phyloP scores from a whole-genome alignment of 2,797 vertebrate genomes.

The Myotis vivesi region DNA sequence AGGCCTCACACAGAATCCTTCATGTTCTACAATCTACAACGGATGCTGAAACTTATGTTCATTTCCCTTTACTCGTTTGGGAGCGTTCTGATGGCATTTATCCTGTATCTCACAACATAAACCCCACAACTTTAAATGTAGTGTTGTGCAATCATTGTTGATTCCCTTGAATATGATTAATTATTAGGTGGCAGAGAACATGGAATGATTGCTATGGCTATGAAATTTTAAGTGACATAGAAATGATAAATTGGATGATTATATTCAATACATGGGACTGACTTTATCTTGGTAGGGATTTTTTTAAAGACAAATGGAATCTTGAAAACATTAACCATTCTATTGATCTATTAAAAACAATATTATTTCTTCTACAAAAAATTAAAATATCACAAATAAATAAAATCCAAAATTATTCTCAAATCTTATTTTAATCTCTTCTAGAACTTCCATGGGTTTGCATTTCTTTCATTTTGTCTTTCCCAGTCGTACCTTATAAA shows the following conservation, averaged over 20 bases:
- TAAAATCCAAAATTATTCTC: background rate
- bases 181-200: background rate
- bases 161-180: background rate
- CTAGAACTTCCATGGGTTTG: background rate
- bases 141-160: background rate
- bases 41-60: background rate
- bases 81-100: background rate
- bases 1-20: background rate
- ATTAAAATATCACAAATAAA: background rate
- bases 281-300: background rate
- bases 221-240: background rate
- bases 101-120: background rate
- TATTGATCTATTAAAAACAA: constrained; percentile 1
- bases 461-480: background rate
- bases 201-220: background rate
- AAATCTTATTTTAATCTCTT: background rate
- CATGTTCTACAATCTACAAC: background rate
- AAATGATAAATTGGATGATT: background rate
- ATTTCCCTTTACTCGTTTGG: background rate
- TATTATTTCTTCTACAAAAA: background rate
- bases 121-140: background rate
- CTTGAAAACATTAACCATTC: background rate
- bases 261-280: background rate
- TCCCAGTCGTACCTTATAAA: background rate
- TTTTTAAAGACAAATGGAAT: background rate